Conservation (phyloP, 2,113 vertebrate species). For the Boleophthalmus pectinirostris region DNA sequence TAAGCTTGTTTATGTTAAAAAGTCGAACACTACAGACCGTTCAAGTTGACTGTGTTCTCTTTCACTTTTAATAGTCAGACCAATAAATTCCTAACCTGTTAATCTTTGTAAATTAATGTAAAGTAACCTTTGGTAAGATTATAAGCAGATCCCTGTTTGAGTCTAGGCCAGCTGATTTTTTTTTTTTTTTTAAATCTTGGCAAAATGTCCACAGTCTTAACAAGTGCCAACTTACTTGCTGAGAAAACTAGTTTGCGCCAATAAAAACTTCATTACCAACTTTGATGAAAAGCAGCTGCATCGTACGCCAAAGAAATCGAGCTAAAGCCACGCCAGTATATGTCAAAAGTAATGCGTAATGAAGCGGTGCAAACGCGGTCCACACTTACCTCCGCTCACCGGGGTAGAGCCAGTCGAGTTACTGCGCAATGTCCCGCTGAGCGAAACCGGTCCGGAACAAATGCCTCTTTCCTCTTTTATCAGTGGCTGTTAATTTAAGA, state of each 20-base stretch:
- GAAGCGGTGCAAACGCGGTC: background rate
- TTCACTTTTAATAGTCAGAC: too few relatives aligned
- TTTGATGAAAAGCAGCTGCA: conserved; percentile 8
- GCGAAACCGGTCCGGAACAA: conserved; percentile 48
- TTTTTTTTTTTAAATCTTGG: background rate
- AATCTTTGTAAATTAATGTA: background rate
- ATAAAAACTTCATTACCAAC: conserved; percentile 7
- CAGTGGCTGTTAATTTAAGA: conserved; percentile 15
- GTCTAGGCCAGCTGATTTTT: background rate
- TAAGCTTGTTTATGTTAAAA: too few relatives aligned
- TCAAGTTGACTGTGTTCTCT: too few relatives aligned
- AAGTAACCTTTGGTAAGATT: background rate
- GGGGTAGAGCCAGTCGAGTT: conserved; percentile 29
- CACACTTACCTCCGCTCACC: conserved; percentile 49
- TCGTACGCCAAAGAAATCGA: background rate
- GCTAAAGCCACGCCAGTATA: background rate
- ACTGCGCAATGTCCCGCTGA: conserved; percentile 53
- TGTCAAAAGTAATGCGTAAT: background rate
- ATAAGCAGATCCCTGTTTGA: background rate
- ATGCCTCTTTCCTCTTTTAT: conserved; percentile 14
- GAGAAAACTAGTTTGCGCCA: conserved; percentile 9
- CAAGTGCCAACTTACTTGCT: conserved; percentile 5
- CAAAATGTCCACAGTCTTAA: background rate
- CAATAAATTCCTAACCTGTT: background rate
- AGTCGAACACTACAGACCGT: too few relatives aligned